Evolutionary conservation across 2,888 invertebrate species (phyloP).

Genomic region (Ernsta delagoae): DNA sequence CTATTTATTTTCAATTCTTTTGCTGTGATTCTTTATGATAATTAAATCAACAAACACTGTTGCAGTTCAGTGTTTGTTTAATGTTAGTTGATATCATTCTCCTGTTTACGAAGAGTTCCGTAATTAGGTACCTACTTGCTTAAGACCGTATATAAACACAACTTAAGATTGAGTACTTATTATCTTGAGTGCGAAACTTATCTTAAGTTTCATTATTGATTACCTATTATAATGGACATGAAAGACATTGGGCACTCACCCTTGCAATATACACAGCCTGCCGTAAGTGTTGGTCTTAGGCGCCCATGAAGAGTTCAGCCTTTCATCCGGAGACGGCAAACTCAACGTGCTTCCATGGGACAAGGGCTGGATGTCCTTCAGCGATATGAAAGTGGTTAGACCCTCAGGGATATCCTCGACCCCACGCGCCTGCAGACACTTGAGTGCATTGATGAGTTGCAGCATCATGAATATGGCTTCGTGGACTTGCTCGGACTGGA

Average conservation of each 20-base stretch:
- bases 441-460: conserved; percentile 92
- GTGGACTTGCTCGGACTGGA: conserved; percentile 80
- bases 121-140: too few species aligned
- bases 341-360: conserved; percentile 59
- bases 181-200: too few species aligned
- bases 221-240: too few species aligned
- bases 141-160: too few species aligned
- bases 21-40: too few species aligned
- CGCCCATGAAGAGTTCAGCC: conserved; percentile 74
- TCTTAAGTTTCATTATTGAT: too few species aligned
- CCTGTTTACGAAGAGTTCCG: too few species aligned
- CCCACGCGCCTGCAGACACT: conserved; percentile 92
- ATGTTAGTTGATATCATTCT: too few species aligned
- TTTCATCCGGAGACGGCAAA: conserved; percentile 67
- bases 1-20: too few species aligned
- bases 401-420: conserved; percentile 91
- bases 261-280: conserved; percentile 90
- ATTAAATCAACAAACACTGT: too few species aligned
- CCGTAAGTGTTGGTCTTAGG: conserved; percentile 83
- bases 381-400: conserved; percentile 89
- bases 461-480: conserved; percentile 92
- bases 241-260: conserved; percentile 75
- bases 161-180: too few species aligned
- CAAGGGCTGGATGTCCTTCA: conserved; percentile 81
- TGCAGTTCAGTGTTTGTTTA: too few species aligned